phyloP scores from a whole-genome alignment of 2,113 vertebrate species.

The Cyprinodon variegatus region DNA sequence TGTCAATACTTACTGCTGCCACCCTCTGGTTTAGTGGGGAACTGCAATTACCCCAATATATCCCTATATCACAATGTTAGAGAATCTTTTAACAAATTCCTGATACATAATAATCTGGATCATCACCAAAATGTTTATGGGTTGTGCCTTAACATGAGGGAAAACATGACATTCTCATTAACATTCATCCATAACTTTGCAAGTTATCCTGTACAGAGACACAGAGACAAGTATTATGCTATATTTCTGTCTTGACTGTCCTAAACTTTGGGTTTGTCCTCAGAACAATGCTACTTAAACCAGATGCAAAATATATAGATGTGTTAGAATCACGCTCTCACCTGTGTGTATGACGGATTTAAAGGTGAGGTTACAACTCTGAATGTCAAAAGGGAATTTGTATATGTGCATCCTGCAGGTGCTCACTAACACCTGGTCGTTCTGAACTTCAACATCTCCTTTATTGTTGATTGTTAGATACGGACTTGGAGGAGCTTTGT shows the following conservation, averaged over 20 bases:
- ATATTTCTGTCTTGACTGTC: background rate
- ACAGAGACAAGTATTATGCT: no score
- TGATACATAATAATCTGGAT: no score
- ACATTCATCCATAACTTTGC: no score
- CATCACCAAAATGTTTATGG: no score
- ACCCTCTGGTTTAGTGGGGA: no score
- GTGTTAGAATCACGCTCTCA: constrained; percentile 18
- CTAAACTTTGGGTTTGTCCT: background rate
- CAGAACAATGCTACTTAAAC: background rate
- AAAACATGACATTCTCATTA: no score
- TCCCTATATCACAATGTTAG: no score
- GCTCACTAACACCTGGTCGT: constrained; percentile 65
- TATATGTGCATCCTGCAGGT: constrained; percentile 70
- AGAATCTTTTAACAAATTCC: no score
- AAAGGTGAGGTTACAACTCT: constrained; percentile 68
- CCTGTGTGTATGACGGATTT: constrained; percentile 54
- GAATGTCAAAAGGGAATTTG: constrained; percentile 71
- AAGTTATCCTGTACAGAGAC: no score
- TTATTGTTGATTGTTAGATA: constrained; percentile 51
- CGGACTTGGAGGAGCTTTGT: constrained; percentile 55
- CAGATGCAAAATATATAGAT: background rate
- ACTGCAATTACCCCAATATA: no score
- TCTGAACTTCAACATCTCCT: constrained; percentile 50
- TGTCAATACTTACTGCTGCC: no score
- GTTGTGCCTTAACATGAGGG: no score